Evolutionary conservation across 2,888 invertebrate genomes (phyloP).

Genomic region (Cartodere bifasciata): DNA sequence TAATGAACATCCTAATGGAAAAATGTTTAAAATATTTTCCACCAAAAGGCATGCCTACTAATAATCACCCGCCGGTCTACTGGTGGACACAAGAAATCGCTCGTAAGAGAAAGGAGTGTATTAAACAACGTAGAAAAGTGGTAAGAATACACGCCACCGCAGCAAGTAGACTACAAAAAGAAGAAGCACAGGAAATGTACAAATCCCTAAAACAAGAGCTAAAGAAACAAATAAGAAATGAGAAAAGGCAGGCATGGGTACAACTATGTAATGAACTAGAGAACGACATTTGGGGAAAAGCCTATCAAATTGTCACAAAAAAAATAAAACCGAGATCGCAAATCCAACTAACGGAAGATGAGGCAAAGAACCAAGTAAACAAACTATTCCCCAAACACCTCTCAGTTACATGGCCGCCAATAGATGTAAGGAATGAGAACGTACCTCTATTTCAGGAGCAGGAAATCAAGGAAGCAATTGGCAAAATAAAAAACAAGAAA

Average conservation of each 20-base stretch:
- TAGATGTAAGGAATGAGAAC: not conserved
- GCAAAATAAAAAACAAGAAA: conserved; percentile 4
- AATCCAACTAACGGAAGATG: not conserved
- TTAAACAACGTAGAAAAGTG: conserved; percentile 4
- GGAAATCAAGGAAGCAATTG: conserved; percentile 3
- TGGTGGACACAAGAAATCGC: conserved; percentile 6
- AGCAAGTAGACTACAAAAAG: not conserved
- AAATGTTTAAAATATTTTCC: no score
- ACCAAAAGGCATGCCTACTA: conserved; percentile 1
- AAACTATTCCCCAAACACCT: conserved; percentile 4
- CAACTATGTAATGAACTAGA: conserved; percentile 8
- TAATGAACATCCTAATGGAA: no score
- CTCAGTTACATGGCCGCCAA: not conserved
- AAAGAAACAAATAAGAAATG: conserved; percentile 2
- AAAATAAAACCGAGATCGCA: not conserved
- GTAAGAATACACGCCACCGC: conserved; percentile 2
- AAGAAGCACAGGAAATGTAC: not conserved
- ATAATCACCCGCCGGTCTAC: conserved; percentile 1
- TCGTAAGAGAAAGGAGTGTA: conserved; percentile 1
- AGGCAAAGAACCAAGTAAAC: not conserved
- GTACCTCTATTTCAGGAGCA: conserved; percentile 5
- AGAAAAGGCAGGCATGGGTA: conserved; percentile 7
- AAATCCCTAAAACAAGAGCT: conserved; percentile 5
- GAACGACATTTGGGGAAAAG: conserved; percentile 10
- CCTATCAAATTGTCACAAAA: conserved; percentile 7